Percentiles rank a stretch among this genome's conserved stretches.
phyloP scores from a whole-genome alignment of 2,888 invertebrate genomes.

The Serripes groenlandicus region DNA sequence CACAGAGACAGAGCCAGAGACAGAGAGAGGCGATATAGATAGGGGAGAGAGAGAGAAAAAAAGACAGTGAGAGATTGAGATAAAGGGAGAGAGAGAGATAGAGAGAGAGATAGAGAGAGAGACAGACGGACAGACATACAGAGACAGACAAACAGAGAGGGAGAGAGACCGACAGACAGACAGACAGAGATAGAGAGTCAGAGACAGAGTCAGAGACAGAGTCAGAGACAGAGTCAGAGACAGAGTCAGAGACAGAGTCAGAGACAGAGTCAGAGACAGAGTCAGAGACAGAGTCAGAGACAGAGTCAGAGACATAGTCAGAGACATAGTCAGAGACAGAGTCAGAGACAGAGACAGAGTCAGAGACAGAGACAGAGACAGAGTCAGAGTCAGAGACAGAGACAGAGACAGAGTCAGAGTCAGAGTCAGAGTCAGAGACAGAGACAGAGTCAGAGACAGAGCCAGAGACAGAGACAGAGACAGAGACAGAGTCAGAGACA shows the following conservation, averaged over 20 bases:
- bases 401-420: slow-evolving; percentile 24
- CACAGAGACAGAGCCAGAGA: slow-evolving; percentile 13
- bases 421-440: slow-evolving; percentile 15
- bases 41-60: slow-evolving; percentile 11
- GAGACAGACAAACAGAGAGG: slow-evolving; percentile 21
- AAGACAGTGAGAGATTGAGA: slow-evolving; percentile 2
- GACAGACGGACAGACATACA: slow-evolving; percentile 10
- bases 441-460: slow-evolving; percentile 9
- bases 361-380: slow-evolving; percentile 9
- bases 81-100: slow-evolving; percentile 11
- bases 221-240: neutral
- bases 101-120: slow-evolving; percentile 13
- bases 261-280: slow-evolving; percentile 37
- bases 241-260: slow-evolving; percentile 41
- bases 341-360: neutral
- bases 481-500: slow-evolving; percentile 17
- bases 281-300: slow-evolving; percentile 52
- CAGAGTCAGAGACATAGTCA: slow-evolving; percentile 45
- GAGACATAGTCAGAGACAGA: neutral
- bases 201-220: slow-evolving; percentile 17
- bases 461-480: slow-evolving; percentile 13
- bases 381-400: slow-evolving; percentile 13
- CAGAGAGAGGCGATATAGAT: neutral
- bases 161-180: slow-evolving; percentile 19
- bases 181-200: slow-evolving; percentile 16